A percentile compares a stretch with the other conserved stretches of the same genome.
Evolutionary conservation across 2,888 invertebrate genomes (phyloP).

Genomic region (Tachina fera): DNA sequence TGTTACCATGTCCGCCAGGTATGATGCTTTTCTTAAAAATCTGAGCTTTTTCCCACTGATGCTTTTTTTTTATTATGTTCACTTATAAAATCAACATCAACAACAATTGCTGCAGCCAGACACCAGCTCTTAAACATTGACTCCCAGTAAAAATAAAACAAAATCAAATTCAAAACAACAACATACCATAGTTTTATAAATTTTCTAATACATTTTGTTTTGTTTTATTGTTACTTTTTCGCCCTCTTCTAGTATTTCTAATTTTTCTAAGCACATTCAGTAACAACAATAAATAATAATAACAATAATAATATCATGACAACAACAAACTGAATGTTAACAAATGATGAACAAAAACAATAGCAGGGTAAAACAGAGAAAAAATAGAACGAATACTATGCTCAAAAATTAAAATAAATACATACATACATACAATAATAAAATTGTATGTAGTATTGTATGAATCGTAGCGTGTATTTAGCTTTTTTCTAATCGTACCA

Average conservation of each 20-base stretch:
- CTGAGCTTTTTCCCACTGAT: slow-evolving; percentile 20
- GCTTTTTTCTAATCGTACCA: slow-evolving; percentile 12
- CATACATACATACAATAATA: background rate
- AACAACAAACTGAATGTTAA: slow-evolving; percentile 38
- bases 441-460: background rate
- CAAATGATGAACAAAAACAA: background rate
- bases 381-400: slow-evolving; percentile 1
- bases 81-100: slow-evolving; percentile 45
- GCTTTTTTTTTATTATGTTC: slow-evolving; percentile 15
- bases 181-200: slow-evolving; percentile 55
- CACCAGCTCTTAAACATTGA: slow-evolving; percentile 61
- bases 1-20: slow-evolving; percentile 45
- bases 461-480: no score
- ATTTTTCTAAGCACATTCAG: slow-evolving; percentile 65
- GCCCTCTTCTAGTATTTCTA: slow-evolving; percentile 51
- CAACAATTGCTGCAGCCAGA: slow-evolving; percentile 29
- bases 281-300: background rate
- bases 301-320: background rate
- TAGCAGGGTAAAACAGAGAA: background rate
- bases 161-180: slow-evolving; percentile 72
- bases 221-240: slow-evolving; percentile 42
- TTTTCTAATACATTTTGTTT: slow-evolving; percentile 63
- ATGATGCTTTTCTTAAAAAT: slow-evolving; percentile 8
- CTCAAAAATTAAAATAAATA: slow-evolving; percentile 8
- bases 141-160: slow-evolving; percentile 70